A percentile compares a stretch with the other conserved stretches of the same genome.
Conservation (phyloP, 2,888 invertebrate species). For the Euzophera pinguis region DNA sequence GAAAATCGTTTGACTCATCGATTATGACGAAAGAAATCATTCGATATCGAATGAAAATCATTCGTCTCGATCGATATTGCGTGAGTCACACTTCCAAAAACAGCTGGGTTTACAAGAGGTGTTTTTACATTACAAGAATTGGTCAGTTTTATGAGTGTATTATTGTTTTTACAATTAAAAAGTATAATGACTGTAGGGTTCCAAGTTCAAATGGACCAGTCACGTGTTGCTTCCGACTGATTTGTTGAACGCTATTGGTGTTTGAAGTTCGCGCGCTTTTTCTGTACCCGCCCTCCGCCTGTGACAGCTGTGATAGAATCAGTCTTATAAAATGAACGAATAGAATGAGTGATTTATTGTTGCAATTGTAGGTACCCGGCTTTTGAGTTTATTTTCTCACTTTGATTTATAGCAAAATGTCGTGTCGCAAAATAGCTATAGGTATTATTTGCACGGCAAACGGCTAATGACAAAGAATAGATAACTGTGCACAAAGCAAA, state of each 20-base stretch:
- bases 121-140: neutral
- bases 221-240: constrained; percentile 48
- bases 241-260: constrained; percentile 64
- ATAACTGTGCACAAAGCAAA: too few relatives aligned
- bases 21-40: too few relatives aligned
- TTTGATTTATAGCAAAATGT: constrained; percentile 52
- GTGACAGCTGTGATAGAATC: constrained; percentile 76
- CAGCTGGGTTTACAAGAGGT: too few relatives aligned
- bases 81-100: too few relatives aligned
- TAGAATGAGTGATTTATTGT: constrained; percentile 68
- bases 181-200: constrained; percentile 60
- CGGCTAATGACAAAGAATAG: too few relatives aligned
- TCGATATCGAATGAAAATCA: too few relatives aligned
- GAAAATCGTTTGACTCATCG: too few relatives aligned
- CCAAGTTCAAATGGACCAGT: constrained; percentile 69
- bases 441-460: too few relatives aligned
- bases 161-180: constrained; percentile 29
- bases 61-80: too few relatives aligned
- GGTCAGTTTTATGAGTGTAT: neutral
- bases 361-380: constrained; percentile 35
- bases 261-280: constrained; percentile 73
- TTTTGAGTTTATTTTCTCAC: constrained; percentile 50
- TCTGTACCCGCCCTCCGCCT: constrained; percentile 67
- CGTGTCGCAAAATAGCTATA: neutral
- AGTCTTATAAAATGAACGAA: constrained; percentile 51